These are phyloP conservation scores for Salpingus planirostris DNA, from an alignment of 2,888 invertebrate genomes.

Conservation along the genomic window DNA sequence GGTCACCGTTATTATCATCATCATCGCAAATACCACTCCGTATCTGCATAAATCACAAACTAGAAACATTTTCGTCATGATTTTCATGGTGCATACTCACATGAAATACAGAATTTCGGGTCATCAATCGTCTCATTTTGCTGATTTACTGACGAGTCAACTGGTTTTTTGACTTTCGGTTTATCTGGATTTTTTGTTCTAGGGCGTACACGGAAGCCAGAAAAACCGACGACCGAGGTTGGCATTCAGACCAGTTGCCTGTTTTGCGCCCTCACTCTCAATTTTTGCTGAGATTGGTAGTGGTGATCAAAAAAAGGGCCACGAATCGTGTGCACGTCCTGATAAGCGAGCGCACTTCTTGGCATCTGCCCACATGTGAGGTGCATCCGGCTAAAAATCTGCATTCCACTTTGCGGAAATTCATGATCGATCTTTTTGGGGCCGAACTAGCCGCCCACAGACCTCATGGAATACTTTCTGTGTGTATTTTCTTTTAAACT, in stretches of 20 bases:
- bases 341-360: constrained; percentile 72
- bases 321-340: constrained; percentile 79
- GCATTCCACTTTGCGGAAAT: constrained; percentile 77
- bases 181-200: no score
- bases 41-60: no score
- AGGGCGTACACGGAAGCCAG: constrained; percentile 27
- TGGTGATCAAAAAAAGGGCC: constrained; percentile 70
- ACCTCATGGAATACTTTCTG: constrained; percentile 69
- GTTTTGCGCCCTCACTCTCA: constrained; percentile 59
- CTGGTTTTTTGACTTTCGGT: no score
- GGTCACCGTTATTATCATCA: constrained; percentile 32
- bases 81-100: constrained; percentile 17
- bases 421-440: constrained; percentile 88
- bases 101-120: constrained; percentile 25
- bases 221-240: constrained; percentile 37
- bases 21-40: constrained; percentile 28
- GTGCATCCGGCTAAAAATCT: constrained; percentile 78
- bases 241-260: constrained; percentile 69
- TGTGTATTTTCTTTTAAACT: constrained; percentile 10
- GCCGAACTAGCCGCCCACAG: constrained; percentile 77
- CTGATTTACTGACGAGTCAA: no score
- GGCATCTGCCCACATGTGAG: constrained; percentile 82
- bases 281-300: constrained; percentile 66
- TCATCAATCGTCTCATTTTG: no score
- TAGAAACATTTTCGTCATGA: no score